Evolutionary conservation across 2,113 vertebrate genomes (phyloP), one percentile per base, ranked within the genome.

Genomic region (Carassius gibelio): DNA sequence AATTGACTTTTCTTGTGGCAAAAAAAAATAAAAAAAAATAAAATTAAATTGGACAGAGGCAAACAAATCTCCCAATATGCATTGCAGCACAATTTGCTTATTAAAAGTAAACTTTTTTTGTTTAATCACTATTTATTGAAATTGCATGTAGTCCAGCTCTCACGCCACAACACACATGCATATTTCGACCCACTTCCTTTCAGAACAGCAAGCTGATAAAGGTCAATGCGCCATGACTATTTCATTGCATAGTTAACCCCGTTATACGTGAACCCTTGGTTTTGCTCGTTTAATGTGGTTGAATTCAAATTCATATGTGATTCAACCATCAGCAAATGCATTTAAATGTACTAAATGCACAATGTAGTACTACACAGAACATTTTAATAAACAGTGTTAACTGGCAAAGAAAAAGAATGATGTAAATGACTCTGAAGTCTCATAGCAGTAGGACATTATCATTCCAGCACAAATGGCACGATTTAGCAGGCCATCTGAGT

Each of bases 211-310:
- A 57, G 79, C 79, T 69, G 86, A 90, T 88, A 90, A 90, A 90
- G 89, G 89, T 90, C 89, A 89, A 59, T 89, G 45, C 75, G 85
- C 85, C 48, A 86, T 69, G 83, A 89, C 81, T 48, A 76, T 90
- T 92, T 90, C 86, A 92, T 91, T 90, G 91, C 87, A 88, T 81
- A 75, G 74, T 88, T 80, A 90, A 89, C 87, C 89, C 80, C 88
- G 86, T 91, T 90, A 89, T 84, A 83, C 48, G 74, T 71, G 87
- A 72, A 84, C 84, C 81, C 55, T 71, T 69, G 50, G 62, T 88
- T 84, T 23, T 82, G 61, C 86, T 86, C 79, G 77, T 48, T 84
- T 85, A 88, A 80, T 84, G 76, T 78, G 36, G 78, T 85, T 86
- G 68, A 89, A 76, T 86, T 85, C 59, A 86, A 86, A 92, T 92